Evolutionary conservation across 2,113 vertebrate genomes (phyloP).

Genomic region (Ceyx cyanopectus): DNA sequence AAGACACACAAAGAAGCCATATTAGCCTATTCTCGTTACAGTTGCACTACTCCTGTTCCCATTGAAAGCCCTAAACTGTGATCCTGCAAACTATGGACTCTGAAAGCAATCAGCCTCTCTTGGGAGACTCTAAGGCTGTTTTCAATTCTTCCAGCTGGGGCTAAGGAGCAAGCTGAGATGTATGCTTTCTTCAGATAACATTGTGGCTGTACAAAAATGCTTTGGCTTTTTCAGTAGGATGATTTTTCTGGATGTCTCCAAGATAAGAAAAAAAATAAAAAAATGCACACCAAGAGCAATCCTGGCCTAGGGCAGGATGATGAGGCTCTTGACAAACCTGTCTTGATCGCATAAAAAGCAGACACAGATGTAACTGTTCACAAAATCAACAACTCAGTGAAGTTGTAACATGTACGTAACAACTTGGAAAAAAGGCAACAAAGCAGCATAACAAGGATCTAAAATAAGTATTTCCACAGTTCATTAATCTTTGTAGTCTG

Average conservation of each 20-base stretch:
- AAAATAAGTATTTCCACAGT: not conserved
- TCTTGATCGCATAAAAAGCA: not conserved
- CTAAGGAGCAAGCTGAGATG: not conserved
- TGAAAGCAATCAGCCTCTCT: not conserved
- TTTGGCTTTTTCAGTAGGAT: not conserved
- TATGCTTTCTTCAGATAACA: not conserved
- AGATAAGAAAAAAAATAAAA: not conserved
- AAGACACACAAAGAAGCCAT: not conserved
- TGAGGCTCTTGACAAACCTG: not conserved
- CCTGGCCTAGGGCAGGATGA: not conserved
- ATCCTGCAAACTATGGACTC: not conserved
- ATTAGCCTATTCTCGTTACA: not conserved
- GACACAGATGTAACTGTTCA: not conserved
- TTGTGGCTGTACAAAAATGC: not conserved
- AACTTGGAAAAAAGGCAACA: not conserved
- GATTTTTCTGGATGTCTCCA: not conserved
- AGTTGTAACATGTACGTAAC: not conserved
- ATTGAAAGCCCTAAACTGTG: not conserved
- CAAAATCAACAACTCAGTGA: not conserved
- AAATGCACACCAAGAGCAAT: not conserved
- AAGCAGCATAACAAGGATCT: not conserved
- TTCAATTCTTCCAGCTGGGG: not conserved
- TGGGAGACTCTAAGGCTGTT: not conserved
- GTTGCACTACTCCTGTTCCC: not conserved
- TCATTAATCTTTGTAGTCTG: not conserved